Base-by-base conservation (phyloP, 2,888 invertebrate species). In the Hirtodrosophila trivittata region DNA sequence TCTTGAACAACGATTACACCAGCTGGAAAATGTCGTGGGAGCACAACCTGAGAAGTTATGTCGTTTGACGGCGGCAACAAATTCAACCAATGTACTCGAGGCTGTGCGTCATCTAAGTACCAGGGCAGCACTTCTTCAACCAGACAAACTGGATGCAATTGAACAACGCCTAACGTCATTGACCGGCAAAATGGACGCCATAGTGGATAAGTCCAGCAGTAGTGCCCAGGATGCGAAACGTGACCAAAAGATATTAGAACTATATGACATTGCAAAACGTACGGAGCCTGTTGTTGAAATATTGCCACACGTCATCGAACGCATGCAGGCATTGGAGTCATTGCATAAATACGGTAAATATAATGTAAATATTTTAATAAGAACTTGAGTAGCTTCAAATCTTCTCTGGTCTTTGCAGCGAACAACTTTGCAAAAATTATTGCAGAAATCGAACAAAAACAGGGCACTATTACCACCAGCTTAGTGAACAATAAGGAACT, bases 261-360 rank as follows among this genome's bases (percentile, higher is more conserved):
- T 98, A 64, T 96, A 97, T 90, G 97, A 97, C 74, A 91, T 97
- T 72, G 93, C 97, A 73, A 97, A 97, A 90, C 96, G 96, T 89
- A 95, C 95, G 58, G 97, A 98, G 87, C 93, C 94, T 7, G 93
- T 96, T 62, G 91, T 93, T 0, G 95, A 96, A 89, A 93, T 97
- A 58, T 88, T 97, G 60, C 96, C 96, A 0, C 94, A 94, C 80
- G 93, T 95, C 16, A 93, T 98, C 28, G 95, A 97, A 77, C 93
- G 98, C 54, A 94, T 98, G 93, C 93, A 95, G 77, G 95, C 97
- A 1, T 91, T 98, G 2, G 96, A 97, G 90, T 93, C 94, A 1
- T 91, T 98, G 4, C 98, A 98, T 88, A 95, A 95, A 89, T 97
- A 97, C 93, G 97, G 97, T 97, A 91, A 89, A 47, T 7, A 2